Evolutionary conservation across 1,140 invertebrate species (phyloP).

Genomic region (Pseudomyrmex pallidus): DNA sequence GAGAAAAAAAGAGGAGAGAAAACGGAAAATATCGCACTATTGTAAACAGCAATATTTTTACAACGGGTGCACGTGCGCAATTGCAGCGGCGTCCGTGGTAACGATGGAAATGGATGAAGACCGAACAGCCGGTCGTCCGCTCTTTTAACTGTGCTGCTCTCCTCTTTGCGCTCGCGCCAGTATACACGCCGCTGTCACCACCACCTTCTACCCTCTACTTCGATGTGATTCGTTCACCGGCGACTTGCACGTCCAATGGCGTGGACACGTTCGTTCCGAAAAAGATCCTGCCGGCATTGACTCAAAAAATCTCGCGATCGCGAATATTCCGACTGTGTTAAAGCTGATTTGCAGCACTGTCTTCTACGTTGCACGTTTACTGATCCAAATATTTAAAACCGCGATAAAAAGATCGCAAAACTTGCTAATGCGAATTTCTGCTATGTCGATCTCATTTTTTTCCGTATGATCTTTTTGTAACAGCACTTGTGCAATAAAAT

Average conservation of each 20-base stretch:
- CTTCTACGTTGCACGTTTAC: no score
- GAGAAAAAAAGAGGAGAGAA: no score
- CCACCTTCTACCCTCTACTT: slow-evolving; percentile 31
- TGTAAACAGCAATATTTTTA: slow-evolving; percentile 46
- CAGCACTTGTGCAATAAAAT: no score
- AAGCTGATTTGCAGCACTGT: no score
- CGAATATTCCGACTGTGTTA: background rate
- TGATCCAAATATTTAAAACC: background rate
- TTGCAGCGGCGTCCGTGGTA: slow-evolving; percentile 7
- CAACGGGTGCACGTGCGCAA: slow-evolving; percentile 45
- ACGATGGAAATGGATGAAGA: slow-evolving; percentile 1
- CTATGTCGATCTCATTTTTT: no score
- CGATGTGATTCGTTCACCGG: slow-evolving; percentile 31
- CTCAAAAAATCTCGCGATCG: background rate
- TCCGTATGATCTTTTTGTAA: no score
- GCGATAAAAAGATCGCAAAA: no score
- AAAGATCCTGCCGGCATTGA: background rate
- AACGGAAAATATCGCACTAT: slow-evolving; percentile 12
- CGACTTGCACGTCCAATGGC: slow-evolving; percentile 36
- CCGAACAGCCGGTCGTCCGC: no score
- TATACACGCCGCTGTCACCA: background rate
- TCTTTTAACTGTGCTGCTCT: no score
- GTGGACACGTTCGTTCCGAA: background rate
- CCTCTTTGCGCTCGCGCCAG: background rate
- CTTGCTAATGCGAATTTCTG: no score